phyloP scores from a whole-genome alignment of 1,140 invertebrate genomes.

The Akabosia matsudoensis region DNA sequence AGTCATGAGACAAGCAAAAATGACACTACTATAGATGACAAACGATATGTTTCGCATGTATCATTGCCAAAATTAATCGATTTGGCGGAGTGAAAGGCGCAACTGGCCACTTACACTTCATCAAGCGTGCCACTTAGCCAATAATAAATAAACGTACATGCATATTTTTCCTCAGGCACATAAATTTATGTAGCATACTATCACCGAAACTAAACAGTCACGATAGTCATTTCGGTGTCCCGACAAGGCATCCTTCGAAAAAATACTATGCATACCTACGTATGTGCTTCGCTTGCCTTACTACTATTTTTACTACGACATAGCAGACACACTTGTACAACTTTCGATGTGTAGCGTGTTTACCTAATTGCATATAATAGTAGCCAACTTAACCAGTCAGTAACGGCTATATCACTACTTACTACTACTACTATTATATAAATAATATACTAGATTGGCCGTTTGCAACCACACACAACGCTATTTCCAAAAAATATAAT shows the following conservation, averaged over 20 bases:
- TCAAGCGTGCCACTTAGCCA: conserved; percentile 4
- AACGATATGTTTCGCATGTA: neutral
- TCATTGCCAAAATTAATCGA: conserved; percentile 6
- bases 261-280: neutral
- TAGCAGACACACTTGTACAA: neutral
- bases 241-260: neutral
- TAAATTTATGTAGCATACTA: neutral
- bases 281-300: neutral
- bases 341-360: too few relatives aligned
- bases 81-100: conserved; percentile 8
- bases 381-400: too few relatives aligned
- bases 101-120: conserved; percentile 20
- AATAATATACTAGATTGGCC: too few relatives aligned
- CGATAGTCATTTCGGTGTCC: too few relatives aligned
- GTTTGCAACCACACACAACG: neutral
- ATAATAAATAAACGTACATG: conserved; percentile 4
- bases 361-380: too few relatives aligned
- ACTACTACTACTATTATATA: too few relatives aligned
- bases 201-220: too few relatives aligned
- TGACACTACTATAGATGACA: neutral
- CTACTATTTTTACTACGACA: conserved; percentile 11
- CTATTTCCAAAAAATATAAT: neutral
- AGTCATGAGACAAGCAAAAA: neutral
- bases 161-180: too few relatives aligned
- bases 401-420: too few relatives aligned